These are phyloP conservation scores for Masnerella sp. DNA, from an alignment of 2,888 invertebrate genomes.

Conservation along the genomic window DNA sequence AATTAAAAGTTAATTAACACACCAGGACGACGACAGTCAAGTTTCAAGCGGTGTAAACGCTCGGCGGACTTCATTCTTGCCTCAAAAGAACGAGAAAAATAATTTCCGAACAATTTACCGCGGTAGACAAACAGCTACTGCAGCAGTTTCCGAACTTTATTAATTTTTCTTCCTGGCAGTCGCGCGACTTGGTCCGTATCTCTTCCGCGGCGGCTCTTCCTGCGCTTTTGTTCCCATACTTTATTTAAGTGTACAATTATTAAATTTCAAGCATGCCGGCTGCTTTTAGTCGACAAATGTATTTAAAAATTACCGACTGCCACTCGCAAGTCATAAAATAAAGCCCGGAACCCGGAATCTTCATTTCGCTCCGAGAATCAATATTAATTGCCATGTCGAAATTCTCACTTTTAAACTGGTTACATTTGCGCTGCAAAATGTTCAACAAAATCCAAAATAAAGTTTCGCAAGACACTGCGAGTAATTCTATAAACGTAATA, in stretches of 20 bases:
- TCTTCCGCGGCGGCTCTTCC: conserved; percentile 10
- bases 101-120: conserved; percentile 48
- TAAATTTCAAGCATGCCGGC: conserved; percentile 18
- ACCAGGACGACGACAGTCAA: conserved; percentile 51
- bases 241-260: conserved; percentile 48
- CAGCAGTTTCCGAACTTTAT: conserved; percentile 57
- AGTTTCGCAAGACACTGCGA: too few relatives aligned
- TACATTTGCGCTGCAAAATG: too few relatives aligned
- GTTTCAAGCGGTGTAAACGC: conserved; percentile 51
- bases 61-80: conserved; percentile 37
- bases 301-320: too few relatives aligned
- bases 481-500: too few relatives aligned
- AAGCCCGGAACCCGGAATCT: too few relatives aligned
- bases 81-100: conserved; percentile 43
- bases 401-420: too few relatives aligned
- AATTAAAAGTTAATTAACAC: conserved; percentile 61
- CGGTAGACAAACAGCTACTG: conserved; percentile 50
- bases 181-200: conserved; percentile 31
- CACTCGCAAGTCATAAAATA: too few relatives aligned
- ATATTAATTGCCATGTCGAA: too few relatives aligned
- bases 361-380: too few relatives aligned
- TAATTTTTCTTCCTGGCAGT: conserved; percentile 48
- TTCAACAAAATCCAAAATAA: too few relatives aligned
- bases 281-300: too few relatives aligned
- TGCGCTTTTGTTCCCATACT: conserved; percentile 16